Base-by-base conservation (phyloP, 2,797 vertebrate genomes). In the Myotis vivesi region DNA sequence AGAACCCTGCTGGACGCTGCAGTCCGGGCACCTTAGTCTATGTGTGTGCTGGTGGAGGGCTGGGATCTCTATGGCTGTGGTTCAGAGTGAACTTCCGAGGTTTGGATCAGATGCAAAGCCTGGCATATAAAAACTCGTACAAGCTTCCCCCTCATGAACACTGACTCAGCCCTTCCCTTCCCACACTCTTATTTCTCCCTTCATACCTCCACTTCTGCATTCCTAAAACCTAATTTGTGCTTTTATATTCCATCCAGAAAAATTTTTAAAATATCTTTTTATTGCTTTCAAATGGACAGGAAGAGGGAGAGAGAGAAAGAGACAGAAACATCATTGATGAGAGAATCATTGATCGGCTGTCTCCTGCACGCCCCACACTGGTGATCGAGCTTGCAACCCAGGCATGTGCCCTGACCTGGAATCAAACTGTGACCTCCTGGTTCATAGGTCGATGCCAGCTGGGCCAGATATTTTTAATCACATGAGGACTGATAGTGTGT, bases 21-120 rank as follows among this genome's bases (percentile, higher is more conserved):
- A n/a, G 16, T n/a, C 23, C 0, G 3, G 30, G 46, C 38, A n/a
- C 4, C 30, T 30, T 46, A 2, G 33, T 49, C 30, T 33, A 19
- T 5, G 68, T 51, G n/a, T 76, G 46, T 23, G 64, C 0, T 0
- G 57, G 46, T 6, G 23, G 30, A 49, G 10, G 46, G 36, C 55
- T 36, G 66, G 81, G 68, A 16, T 11, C 28, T 5, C 55, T 20
- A 22, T 0, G 2, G 49, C 3, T 3, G 4, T 57, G 20, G 25
- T 53, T 64, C 84, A 25, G 10, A n/a, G 64, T 28, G 41, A 76
- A 33, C 1, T 25, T 38, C 68, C 36, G 17, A 53, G 66, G 17
- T 76, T 46, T n/a, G 28, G 22, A 62, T 33, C 62, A 81, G 57
- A 59, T 7, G 79, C 30, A 25, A 68, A 55, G 46, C 36, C 44